A percentile compares a stretch with the other conserved stretches of the same genome.
phyloP scores from a whole-genome alignment of 2,888 invertebrate genomes.

The Mystacides longicornis region DNA sequence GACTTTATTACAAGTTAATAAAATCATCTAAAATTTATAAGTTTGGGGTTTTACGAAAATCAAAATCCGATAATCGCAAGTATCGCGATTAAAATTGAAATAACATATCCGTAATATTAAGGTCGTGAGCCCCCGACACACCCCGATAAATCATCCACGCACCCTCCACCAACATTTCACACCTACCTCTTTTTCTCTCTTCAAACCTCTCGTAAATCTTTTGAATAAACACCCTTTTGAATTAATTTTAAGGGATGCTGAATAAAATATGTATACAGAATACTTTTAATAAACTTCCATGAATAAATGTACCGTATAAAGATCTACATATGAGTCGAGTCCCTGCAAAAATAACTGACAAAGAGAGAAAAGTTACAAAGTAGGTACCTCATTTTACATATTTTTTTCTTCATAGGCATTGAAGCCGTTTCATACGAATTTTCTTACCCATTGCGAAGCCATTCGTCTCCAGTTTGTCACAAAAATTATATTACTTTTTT shows the following conservation, averaged over 20 bases:
- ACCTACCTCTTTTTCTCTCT: not conserved
- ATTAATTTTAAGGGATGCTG: not conserved
- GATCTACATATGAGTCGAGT: not conserved
- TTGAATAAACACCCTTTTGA: slow-evolving; percentile 1
- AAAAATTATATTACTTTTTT: no score
- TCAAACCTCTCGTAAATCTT: slow-evolving; percentile 2
- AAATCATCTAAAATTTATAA: no score
- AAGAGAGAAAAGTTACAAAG: no score
- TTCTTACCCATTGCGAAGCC: no score
- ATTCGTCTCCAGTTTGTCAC: no score
- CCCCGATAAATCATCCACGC: not conserved
- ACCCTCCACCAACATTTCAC: not conserved
- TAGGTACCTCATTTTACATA: no score
- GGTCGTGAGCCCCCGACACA: not conserved
- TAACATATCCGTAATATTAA: not conserved
- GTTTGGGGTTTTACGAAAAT: no score
- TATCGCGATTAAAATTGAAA: slow-evolving; percentile 1
- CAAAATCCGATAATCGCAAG: no score
- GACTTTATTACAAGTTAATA: no score
- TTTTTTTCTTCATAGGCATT: no score
- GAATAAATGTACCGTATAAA: not conserved
- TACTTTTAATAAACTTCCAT: not conserved
- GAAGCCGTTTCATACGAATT: no score
- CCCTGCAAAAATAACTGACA: no score
- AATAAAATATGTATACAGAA: slow-evolving; percentile 1